Conservation (phyloP, 2,888 invertebrate genomes). For the Uropetala carovei region DNA sequence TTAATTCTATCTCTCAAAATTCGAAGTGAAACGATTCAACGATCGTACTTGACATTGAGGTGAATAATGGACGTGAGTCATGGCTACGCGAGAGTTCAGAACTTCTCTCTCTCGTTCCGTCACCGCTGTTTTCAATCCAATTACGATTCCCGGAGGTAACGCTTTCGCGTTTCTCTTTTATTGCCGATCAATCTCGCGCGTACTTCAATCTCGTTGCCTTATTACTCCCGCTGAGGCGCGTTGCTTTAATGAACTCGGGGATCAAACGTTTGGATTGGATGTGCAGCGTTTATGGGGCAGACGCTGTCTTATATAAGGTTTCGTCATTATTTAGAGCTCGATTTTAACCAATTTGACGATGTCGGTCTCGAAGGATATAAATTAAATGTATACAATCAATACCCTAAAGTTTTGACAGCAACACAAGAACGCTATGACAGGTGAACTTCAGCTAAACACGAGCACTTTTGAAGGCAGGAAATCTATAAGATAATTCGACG, state of each 20-base stretch:
- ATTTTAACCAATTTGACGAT: background rate
- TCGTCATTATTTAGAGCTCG: background rate
- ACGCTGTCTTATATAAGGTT: background rate
- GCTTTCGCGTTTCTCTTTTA: background rate
- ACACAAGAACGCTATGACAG: too few relatives aligned
- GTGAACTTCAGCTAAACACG: too few relatives aligned
- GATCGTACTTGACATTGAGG: background rate
- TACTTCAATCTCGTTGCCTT: background rate
- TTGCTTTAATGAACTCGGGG: background rate
- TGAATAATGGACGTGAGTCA: slow-evolving; percentile 24
- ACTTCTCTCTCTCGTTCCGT: background rate
- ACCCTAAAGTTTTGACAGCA: too few relatives aligned
- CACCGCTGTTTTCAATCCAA: background rate
- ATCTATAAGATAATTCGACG: too few relatives aligned
- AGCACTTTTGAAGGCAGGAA: too few relatives aligned
- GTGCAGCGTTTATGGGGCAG: background rate
- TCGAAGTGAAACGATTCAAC: background rate
- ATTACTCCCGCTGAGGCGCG: background rate
- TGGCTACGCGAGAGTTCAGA: background rate
- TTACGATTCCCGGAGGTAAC: background rate
- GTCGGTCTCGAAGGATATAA: too few relatives aligned
- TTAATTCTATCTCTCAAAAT: background rate
- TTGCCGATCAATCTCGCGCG: background rate
- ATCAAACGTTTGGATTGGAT: background rate
- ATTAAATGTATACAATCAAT: too few relatives aligned